Percentiles rank a stretch among this genome's conserved stretches.
Evolutionary conservation across 2,797 vertebrate species (phyloP).

Genomic region (Coccyzus lansbergi): DNA sequence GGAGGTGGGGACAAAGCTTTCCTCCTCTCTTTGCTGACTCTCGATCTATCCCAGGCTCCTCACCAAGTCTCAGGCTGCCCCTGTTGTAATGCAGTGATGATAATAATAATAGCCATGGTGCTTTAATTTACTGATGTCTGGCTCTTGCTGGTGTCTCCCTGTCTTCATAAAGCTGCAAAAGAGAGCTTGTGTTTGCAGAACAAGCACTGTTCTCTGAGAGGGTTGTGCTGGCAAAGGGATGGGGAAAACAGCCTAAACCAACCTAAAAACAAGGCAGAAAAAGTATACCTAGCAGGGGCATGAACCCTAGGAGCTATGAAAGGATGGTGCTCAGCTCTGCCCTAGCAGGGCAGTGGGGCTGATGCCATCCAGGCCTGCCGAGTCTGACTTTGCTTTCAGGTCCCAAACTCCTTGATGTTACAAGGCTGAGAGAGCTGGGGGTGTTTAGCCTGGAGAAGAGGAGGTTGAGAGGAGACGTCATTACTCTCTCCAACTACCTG

Average conservation of each 20-base stretch:
- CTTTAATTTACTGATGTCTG: background rate
- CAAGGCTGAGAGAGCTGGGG: no score
- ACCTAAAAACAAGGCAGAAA: background rate
- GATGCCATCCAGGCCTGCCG: background rate
- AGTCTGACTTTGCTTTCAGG: background rate
- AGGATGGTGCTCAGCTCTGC: background rate
- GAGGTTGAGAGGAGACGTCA: no score
- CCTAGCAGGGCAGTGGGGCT: background rate
- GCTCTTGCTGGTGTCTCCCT: fast-evolving
- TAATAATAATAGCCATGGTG: background rate
- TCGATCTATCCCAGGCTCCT: background rate
- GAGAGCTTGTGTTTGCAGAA: background rate
- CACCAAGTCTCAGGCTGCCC: background rate
- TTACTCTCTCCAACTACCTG: no score
- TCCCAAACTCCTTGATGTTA: background rate
- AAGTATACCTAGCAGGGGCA: fast-evolving
- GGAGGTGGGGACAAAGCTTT: background rate
- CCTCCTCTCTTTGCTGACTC: background rate
- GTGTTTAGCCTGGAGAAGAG: no score
- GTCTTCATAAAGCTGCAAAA: background rate
- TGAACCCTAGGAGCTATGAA: background rate
- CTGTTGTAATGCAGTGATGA: fast-evolving
- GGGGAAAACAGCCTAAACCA: background rate
- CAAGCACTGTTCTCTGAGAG: fast-evolving
- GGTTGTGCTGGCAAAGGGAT: background rate